These are phyloP conservation scores for Neostethus bicornis DNA, from an alignment of 2,797 vertebrate species.

Conservation along the genomic window DNA sequence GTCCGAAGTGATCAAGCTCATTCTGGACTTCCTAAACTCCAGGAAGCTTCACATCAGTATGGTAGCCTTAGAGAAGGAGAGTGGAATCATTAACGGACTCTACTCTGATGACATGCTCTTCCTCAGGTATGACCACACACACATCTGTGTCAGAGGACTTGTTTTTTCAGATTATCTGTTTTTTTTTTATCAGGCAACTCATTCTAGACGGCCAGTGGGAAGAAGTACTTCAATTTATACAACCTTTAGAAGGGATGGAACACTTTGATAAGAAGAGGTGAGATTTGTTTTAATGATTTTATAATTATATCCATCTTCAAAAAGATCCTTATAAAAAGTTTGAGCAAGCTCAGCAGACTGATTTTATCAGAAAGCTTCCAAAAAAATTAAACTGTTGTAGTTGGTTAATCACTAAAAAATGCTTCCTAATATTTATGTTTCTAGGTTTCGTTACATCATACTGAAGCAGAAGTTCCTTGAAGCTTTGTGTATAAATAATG, in stretches of 20 bases:
- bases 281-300: conserved; percentile 5
- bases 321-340: too few species aligned
- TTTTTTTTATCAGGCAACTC: conserved; percentile 83
- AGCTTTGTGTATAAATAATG: conserved; percentile 96
- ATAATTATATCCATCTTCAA: too few species aligned
- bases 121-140: conserved; percentile 81
- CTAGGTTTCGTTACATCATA: conserved; percentile 94
- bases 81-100: conserved; percentile 95
- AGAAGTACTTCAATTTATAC: conserved; percentile 98
- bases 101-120: conserved; percentile 99
- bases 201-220: conserved; percentile 98
- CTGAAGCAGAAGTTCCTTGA: conserved; percentile 97
- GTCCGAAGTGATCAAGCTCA: conserved; percentile 94
- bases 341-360: too few species aligned
- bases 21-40: conserved; percentile 94
- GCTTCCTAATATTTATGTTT: conserved; percentile 32
- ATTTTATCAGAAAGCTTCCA: conserved; percentile 6
- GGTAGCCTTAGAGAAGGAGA: conserved; percentile 96
- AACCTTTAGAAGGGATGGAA: conserved; percentile 95
- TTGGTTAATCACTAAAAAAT: background rate
- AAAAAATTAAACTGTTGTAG: background rate
- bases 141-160: background rate
- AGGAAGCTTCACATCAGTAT: conserved; percentile 98
- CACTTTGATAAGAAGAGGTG: conserved; percentile 98
- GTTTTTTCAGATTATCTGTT: background rate